Conservation (phyloP, 2,888 invertebrate species). For the Cataglyphis albicans region DNA sequence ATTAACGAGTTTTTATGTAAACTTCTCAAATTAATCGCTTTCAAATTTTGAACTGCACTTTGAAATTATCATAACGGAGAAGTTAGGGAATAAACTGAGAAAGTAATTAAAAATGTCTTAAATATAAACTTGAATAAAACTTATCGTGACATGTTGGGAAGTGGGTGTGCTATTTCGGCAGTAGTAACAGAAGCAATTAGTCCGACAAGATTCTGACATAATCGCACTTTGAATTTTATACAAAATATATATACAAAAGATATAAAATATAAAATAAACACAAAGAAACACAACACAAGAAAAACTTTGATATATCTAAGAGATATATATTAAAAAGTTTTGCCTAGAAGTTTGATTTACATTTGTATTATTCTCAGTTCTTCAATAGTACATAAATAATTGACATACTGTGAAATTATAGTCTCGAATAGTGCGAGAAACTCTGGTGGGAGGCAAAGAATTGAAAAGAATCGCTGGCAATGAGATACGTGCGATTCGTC, state of each 20-base stretch:
- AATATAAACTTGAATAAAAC: neutral
- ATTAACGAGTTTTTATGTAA: neutral
- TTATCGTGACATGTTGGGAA: too few species aligned
- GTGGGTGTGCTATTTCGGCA: neutral
- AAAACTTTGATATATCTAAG: too few species aligned
- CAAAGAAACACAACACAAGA: too few species aligned
- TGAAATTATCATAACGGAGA: neutral
- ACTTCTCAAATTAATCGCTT: neutral
- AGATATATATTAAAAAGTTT: too few species aligned
- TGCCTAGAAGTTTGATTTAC: neutral
- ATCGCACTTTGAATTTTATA: neutral
- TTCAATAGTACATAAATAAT: neutral
- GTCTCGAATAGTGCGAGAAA: neutral
- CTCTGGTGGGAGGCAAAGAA: too few species aligned
- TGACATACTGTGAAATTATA: neutral
- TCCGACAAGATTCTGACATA: neutral
- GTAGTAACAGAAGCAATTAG: neutral
- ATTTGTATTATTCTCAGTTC: neutral
- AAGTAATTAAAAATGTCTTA: neutral
- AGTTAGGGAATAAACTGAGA: neutral
- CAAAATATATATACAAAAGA: too few species aligned
- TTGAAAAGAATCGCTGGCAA: constrained; percentile 3
- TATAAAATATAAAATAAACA: too few species aligned
- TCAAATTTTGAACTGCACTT: neutral
- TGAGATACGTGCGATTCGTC: constrained; percentile 38